Evolutionary conservation across 1,140 invertebrate species (phyloP), one percentile per base, ranked within the genome.

Genomic region (Ridgeia piscesae): DNA sequence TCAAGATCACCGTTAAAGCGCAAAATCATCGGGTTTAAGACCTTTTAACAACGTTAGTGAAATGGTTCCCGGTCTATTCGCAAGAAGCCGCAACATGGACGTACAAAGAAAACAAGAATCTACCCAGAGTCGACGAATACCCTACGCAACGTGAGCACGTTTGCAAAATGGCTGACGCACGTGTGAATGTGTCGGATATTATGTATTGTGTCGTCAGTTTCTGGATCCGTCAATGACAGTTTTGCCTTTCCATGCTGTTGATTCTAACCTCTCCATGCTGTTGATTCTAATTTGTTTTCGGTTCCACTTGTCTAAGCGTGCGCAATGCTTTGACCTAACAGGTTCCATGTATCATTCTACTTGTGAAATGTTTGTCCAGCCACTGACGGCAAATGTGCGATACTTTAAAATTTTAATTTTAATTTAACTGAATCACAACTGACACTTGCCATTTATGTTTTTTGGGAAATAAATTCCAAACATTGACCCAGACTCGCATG

Each of bases 401-500:
- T 14, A 77, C 27, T 27, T 9, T 21, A 77, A 77, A 21, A 77
- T 31, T 77, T 2, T 77, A 77, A 2, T 2, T 17, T 77, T 4
- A 31, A 90, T 4, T 42, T 33, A 90, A 14, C 4, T 33, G 6
- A 2, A 89, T 1, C 42, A n/a, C 17, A 35, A 27, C 77, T 89
- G 42, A 42, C 88, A 33, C 91, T 58, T 95, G 97, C 97, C 96
- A 94, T 97, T 96, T 91, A 96, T 96, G 94, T 97, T 95, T 34
- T 96, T 94, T 0, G 96, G 95, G n/a, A 97, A 95, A n/a, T 97
- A 93, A 88, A 96, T 95, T 58, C 97, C 94, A 95, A 97, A 97
- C 97, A 97, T 97, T 0, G 97, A 97, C 11, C 97, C 97, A 88
- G 97, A 97, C 94, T 97, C 97, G 95, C 97, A 97, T 27, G 97